Base-by-base conservation (phyloP, 2,113 vertebrate species). In the Rallus limicola region DNA sequence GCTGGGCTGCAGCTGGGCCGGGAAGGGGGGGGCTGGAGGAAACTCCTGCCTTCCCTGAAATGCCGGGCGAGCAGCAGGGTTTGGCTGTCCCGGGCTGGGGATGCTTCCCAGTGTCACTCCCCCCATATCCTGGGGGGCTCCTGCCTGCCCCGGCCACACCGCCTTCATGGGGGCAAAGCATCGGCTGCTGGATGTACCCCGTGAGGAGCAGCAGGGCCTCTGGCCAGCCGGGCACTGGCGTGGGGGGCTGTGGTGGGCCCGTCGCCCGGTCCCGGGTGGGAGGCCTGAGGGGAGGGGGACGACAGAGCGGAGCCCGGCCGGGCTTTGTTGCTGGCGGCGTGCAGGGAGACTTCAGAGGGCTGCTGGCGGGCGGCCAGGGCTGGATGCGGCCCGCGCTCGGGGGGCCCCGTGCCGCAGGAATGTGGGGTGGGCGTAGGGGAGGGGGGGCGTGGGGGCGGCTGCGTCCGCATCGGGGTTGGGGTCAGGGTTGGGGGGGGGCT, bases 1-100 rank as follows among this genome's bases (percentile, higher is more conserved):
- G 95, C 93, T 96, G 95, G 65, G 89, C 92, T 75, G 92, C 95
- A 91, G 81, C 94, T 80, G 94, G 83, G 67, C 65, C 1, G 31
- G 72, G 48, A 29, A 63, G 74, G 60, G 60, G 60, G 64, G 63
- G 62, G 34, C 38, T 3, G 29, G 20, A 56, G 83, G 36, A 85
- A 95, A 75, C 70, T 67, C 82, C 86, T 10, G 9, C 55, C 48
- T 76, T 28, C 7, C 60, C 95, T 74, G 5, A 63, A 72, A 48
- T 7, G 4, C 63, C 4, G 6, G 4, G 9, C 25, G 14, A 11
- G 33, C 10, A 15, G 14, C 36, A 9, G 25, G 16, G 31, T 60
- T 93, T 7, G 4, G 33, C 70, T 6, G 0, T 50, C 42, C 77
- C 4, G 13, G 56, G 9, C 5, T 2, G 52, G 50, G 50, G 31